Base-by-base conservation (phyloP, 1,140 invertebrate species). In the Habropoda laboriosa region DNA sequence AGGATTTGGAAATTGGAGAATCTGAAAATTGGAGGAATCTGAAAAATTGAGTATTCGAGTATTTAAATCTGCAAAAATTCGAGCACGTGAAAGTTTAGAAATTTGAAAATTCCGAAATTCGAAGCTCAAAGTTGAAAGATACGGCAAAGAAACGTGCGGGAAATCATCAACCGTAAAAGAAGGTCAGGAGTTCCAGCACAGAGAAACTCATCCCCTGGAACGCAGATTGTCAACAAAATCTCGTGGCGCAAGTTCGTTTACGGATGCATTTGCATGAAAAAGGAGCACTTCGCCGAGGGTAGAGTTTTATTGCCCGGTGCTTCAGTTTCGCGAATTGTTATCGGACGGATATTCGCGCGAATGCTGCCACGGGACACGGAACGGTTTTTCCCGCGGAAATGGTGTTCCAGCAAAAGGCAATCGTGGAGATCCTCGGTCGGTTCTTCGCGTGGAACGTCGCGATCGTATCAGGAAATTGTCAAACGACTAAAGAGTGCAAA, bases 381-480 rank as follows among this genome's bases (percentile, higher is more conserved):
- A 27, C n/a, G 10, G 16, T 49, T 16, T 53, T 8, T 30, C 3
- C 4, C 10, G 8, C 24, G 18, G 24, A 58, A 58, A 82, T 55
- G 55, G 10, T 42, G 60, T 10, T 30, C 18, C 32, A 32, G 49
- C 45, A 63, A 83, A 79, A 68, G 68, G 55, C 49, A 70, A 74
- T 84, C 71, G 68, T 30, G n/a, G 42, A 32, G 13, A 47, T 68
- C 13, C 30, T 51, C 51, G 32, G 32, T n/a, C 42, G 45, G 40
- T 67, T 72, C 24, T 30, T 13, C 58, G 35, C 47, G 30, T 66
- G 60, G 32, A 60, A 35, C 38, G n/a, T 45, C 63, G 57, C 45
- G 61, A 80, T 80, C 55, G 38, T 83, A 85, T 80, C 82, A 70
- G 45, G 51, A 58, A 67, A 85, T 85, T 70, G 70, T 80, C 81